A percentile compares a stretch with the other conserved stretches of the same genome.
Conservation (phyloP, 2,888 invertebrate species). For the Pristionchus arcanus region DNA sequence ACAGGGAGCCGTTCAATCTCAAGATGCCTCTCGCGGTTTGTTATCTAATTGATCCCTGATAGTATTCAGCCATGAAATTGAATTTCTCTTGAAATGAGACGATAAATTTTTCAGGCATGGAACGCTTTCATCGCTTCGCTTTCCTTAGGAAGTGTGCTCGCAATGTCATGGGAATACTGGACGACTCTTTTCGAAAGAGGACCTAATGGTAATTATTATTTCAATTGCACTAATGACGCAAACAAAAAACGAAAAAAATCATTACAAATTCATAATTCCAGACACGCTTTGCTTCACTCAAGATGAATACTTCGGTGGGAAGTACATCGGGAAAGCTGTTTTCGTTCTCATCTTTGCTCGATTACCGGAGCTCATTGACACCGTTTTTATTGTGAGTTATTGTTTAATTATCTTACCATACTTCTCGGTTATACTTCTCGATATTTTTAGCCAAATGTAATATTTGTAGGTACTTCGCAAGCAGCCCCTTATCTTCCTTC, state of each 20-base stretch:
- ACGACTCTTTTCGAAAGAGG: slow-evolving; percentile 60
- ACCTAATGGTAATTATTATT: slow-evolving; percentile 58
- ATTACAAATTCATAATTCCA: neutral
- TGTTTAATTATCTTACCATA: neutral
- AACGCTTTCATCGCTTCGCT: slow-evolving; percentile 80
- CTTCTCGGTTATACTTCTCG: neutral
- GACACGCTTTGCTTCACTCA: slow-evolving; percentile 39
- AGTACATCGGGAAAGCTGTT: slow-evolving; percentile 71
- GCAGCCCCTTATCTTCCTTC: slow-evolving; percentile 69
- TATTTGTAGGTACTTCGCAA: neutral
- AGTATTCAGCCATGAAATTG: no score
- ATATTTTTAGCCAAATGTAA: neutral
- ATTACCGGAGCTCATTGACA: slow-evolving; percentile 63
- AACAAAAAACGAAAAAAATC: neutral
- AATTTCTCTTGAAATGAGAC: neutral
- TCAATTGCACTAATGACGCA: neutral
- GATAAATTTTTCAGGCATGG: slow-evolving; percentile 79
- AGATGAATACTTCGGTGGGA: slow-evolving; percentile 60
- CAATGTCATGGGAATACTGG: slow-evolving; percentile 65
- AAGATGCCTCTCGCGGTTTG: slow-evolving; percentile 52
- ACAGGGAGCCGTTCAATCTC: slow-evolving; percentile 77
- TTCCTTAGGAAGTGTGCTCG: slow-evolving; percentile 71
- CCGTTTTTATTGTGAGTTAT: neutral
- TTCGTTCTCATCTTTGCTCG: slow-evolving; percentile 71
- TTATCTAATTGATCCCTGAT: neutral